Conservation (phyloP, 2,888 invertebrate species). For the Drosophila helvetica region DNA sequence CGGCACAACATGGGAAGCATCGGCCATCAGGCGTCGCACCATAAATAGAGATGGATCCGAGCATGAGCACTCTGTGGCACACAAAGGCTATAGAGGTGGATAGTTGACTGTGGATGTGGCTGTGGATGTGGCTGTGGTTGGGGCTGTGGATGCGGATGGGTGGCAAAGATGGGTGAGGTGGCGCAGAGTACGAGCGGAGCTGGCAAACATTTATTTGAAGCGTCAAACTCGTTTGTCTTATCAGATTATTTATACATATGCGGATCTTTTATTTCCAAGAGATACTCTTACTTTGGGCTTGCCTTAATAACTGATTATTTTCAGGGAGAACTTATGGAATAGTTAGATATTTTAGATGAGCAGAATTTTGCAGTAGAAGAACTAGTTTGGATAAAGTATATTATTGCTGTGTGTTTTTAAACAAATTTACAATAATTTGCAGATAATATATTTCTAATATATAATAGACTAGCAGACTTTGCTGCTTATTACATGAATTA, state of each 20-base stretch:
- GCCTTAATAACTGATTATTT: background rate
- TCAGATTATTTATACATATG: constrained; percentile 72
- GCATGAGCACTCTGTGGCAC: constrained; percentile 28
- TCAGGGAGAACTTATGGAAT: background rate
- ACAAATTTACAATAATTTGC: too few species aligned
- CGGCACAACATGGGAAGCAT: constrained; percentile 65
- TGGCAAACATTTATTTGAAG: constrained; percentile 79
- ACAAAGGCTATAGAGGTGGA: constrained; percentile 19
- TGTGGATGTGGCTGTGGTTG: background rate
- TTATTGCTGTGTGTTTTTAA: too few species aligned
- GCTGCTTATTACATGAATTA: too few species aligned
- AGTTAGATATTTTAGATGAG: too few species aligned
- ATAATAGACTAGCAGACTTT: too few species aligned
- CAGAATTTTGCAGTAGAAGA: too few species aligned
- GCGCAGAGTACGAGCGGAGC: constrained; percentile 48
- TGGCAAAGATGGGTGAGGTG: background rate
- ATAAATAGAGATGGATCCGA: constrained; percentile 64
- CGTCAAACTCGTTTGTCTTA: constrained; percentile 80
- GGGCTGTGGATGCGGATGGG: background rate
- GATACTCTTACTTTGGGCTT: constrained; percentile 24
- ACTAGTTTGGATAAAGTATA: too few species aligned
- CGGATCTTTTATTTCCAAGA: constrained; percentile 44
- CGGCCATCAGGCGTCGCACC: constrained; percentile 51
- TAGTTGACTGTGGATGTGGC: constrained; percentile 1
- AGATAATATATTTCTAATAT: too few species aligned